A percentile compares a stretch with the other conserved stretches of the same genome.
Conservation (phyloP, 1,140 invertebrate species). For the Frieseomelitta varia region DNA sequence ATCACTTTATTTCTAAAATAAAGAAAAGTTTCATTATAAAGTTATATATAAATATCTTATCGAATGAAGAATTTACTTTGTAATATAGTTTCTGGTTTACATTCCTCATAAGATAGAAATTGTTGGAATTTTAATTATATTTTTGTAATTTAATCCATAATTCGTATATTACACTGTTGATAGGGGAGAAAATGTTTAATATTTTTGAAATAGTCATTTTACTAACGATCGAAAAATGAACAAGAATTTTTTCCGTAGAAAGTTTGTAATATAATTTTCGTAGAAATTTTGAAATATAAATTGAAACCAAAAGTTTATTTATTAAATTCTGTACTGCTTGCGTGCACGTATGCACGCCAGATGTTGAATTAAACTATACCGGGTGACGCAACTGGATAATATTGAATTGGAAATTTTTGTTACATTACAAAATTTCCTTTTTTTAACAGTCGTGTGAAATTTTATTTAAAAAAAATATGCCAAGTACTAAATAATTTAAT, state of each 20-base stretch:
- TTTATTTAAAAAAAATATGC: neutral
- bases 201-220: too few species aligned
- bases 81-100: neutral
- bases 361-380: conserved; percentile 7
- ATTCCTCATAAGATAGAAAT: neutral
- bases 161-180: neutral
- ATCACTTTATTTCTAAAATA: neutral
- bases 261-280: neutral
- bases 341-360: conserved; percentile 5
- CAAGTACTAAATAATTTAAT: neutral
- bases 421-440: neutral
- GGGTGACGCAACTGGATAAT: neutral
- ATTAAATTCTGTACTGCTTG: neutral
- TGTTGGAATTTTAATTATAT: neutral
- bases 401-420: neutral
- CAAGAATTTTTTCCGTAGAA: neutral
- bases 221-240: neutral
- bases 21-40: neutral
- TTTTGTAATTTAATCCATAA: neutral
- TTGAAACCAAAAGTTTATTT: neutral
- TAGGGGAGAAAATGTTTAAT: too few species aligned
- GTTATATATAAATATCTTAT: neutral
- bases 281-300: neutral
- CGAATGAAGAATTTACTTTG: neutral
- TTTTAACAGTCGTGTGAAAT: neutral